Base-by-base conservation (phyloP, 2,113 vertebrate species). In the Hyaena hyaena region DNA sequence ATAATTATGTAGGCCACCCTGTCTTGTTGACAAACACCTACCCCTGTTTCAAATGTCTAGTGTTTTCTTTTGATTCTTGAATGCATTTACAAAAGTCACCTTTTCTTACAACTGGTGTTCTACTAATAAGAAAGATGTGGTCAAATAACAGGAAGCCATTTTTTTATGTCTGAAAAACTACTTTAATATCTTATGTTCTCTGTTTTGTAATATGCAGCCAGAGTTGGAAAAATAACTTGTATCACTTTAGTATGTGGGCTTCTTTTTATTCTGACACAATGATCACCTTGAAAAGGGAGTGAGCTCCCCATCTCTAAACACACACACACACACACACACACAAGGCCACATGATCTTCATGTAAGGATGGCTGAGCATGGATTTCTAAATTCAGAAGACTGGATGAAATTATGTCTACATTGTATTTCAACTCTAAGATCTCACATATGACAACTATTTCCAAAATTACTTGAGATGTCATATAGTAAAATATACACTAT, bases 1-100 rank as follows among this genome's bases (percentile, higher is more conserved):
- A 39, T 93, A 65, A 71, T 93, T 87, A 84, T 88, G 96, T 58
- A 93, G 35, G 76, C 55, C 80, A 16, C 7, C 50, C 31, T 3
- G 8, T 9, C 7, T 82, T 93, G 50, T 96, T 97, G 90, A 84
- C 58, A 85, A 79, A 85, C 5, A 76, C 58, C 33, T 94, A 23
- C n/a, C 45, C 61, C 63, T 81, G 43, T 71, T 93, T 66, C 73
- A 90, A 88, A 71, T 76, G 58, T 83, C 76, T 95, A 9, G 45
- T 87, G 50, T 92, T 95, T 79, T 63, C 76, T 88, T 93, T 93
- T 69, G 91, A 96, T 86, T 95, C 81, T 35, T 88, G 61, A 94
- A 90, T n/a, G 86, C 65, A 94, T 90, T 97, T 88, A 43, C 16
- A 92, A 48, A 77, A 65, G 82, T 96, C 71, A 97, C 53, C 48